Percentiles rank a stretch among this genome's conserved stretches.
Conservation (phyloP, 2,797 vertebrate species). For the Myotis daubentonii region DNA sequence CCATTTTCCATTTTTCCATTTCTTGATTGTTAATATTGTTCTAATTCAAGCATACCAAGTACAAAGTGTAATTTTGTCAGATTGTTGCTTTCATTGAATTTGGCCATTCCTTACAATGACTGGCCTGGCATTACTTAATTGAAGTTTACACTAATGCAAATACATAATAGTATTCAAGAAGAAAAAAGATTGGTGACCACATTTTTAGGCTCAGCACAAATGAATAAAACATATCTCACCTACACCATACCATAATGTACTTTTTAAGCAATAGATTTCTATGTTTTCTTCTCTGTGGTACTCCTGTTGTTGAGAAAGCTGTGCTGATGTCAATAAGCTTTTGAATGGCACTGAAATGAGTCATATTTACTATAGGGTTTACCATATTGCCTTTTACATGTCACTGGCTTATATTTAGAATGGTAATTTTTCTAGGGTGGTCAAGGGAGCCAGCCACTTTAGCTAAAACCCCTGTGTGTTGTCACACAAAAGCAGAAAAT, state of each 20-base stretch:
- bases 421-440: neutral
- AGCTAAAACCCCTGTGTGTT: slow-evolving; percentile 28
- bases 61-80: neutral
- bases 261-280: too few species aligned
- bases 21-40: slow-evolving; percentile 14
- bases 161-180: too few species aligned
- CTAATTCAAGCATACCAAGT: neutral
- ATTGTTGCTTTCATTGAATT: slow-evolving; percentile 12
- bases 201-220: too few species aligned
- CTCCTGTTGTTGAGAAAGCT: too few species aligned
- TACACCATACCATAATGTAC: too few species aligned
- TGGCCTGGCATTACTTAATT: neutral
- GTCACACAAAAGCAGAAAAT: slow-evolving; percentile 65
- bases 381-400: neutral
- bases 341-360: too few species aligned
- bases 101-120: neutral
- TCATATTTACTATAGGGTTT: too few species aligned
- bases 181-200: too few species aligned
- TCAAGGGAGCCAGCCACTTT: slow-evolving; percentile 22
- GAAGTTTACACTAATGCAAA: too few species aligned
- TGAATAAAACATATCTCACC: too few species aligned
- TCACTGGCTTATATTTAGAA: slow-evolving; percentile 34
- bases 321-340: too few species aligned
- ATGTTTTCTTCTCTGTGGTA: too few species aligned
- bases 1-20: neutral